A percentile compares a stretch with the other conserved stretches of the same genome.
Conservation (phyloP, 2,888 invertebrate genomes). For the Syrista parreyssii region DNA sequence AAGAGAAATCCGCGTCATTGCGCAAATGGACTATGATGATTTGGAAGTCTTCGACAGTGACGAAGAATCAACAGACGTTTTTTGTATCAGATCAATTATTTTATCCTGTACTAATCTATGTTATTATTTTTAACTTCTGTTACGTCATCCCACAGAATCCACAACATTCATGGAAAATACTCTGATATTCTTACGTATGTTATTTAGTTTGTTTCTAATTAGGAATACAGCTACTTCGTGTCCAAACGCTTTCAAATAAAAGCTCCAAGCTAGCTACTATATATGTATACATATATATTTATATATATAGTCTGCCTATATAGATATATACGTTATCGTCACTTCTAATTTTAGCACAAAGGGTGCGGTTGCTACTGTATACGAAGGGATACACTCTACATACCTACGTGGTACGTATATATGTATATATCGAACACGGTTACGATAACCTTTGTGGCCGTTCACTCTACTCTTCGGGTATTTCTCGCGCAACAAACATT, state of each 20-base stretch:
- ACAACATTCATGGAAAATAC: too few relatives aligned
- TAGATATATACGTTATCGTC: conserved; percentile 43
- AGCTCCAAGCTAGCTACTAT: conserved; percentile 54
- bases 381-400: conserved; percentile 24
- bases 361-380: conserved; percentile 47
- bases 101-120: too few relatives aligned
- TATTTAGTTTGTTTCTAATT: too few relatives aligned
- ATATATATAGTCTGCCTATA: too few relatives aligned
- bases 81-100: too few relatives aligned
- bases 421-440: background rate
- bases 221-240: background rate
- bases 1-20: too few relatives aligned
- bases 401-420: background rate
- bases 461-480: background rate
- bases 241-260: conserved; percentile 21
- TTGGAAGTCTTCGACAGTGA: too few relatives aligned
- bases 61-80: too few relatives aligned
- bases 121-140: too few relatives aligned
- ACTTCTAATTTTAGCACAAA: conserved; percentile 63
- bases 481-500: background rate
- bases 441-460: background rate
- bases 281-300: conserved; percentile 32
- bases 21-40: too few relatives aligned
- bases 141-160: too few relatives aligned
- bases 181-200: too few relatives aligned